phyloP scores from a whole-genome alignment of 2,888 invertebrate genomes.

The Phania funesta region DNA sequence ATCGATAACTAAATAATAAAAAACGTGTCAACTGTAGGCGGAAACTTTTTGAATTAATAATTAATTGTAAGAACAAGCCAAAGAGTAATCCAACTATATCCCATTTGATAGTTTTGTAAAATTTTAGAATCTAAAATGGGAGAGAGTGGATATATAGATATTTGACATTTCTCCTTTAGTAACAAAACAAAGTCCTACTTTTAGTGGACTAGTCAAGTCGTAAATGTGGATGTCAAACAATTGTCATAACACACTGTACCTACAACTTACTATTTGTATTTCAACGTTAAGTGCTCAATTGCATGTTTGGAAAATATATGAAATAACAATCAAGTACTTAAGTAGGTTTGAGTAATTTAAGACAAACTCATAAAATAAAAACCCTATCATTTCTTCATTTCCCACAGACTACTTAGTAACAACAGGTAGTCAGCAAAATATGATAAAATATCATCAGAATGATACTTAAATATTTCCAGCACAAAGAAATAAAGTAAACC shows the following conservation, averaged over 20 bases:
- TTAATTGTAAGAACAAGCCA: no score
- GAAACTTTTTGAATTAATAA: no score
- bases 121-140: no score
- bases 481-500: neutral
- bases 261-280: neutral
- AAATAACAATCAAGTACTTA: constrained; percentile 37
- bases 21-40: no score
- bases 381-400: neutral
- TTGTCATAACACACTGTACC: neutral
- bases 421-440: constrained; percentile 36
- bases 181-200: no score
- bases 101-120: no score
- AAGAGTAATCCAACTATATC: no score
- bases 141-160: no score
- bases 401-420: neutral
- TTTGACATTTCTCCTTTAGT: no score
- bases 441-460: constrained; percentile 15
- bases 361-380: constrained; percentile 9
- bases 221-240: neutral
- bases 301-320: constrained; percentile 49
- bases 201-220: no score
- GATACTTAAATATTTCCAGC: constrained; percentile 6
- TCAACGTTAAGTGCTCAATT: constrained; percentile 49
- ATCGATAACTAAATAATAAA: no score
- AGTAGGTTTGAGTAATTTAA: constrained; percentile 20